Base-by-base conservation (phyloP, 1,140 invertebrate species). In the Venustaconcha ellipsiformis region DNA sequence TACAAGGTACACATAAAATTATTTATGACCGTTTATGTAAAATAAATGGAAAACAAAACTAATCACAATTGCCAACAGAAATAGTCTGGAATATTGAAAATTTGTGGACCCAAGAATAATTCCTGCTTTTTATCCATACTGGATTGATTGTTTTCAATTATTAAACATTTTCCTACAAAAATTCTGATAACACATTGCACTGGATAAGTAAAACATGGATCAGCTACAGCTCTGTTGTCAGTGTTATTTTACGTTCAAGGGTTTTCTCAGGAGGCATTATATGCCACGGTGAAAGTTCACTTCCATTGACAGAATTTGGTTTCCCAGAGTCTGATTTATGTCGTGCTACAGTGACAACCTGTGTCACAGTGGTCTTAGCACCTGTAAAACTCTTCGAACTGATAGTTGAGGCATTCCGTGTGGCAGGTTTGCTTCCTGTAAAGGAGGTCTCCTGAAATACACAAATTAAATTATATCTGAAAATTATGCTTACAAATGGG, bases 361-460 rank as follows among this genome's bases (percentile, higher is more conserved):
- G 73, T 37, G 60, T 69, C 15, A 70, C 74, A 55, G 74, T 64
- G 3, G 71, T 71, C 69, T 82, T 82, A n/a, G 73, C 74, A 65
- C 56, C 73, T 48, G 76, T 48, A 17, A 74, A 48, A 48, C 37
- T 48, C 11, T 48, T 70, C 26, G 76, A 78, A 14, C 59, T 58
- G 17, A 67, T 68, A 20, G 69, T 67, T 15, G 78, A 72, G n/a
- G 64, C 63, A 37, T 82, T 82, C 58, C 81, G 71, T 30, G 78
- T 78, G 23, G 75, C 75, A 13, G 72, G 60, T 69, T 78, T 80
- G 30, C 67, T 75, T n/a, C 76, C 76, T n/a, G 75, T 76, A 71
- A 78, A 82, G 12, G 81, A 80, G 1, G 81, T 80, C 58, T 82
- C 80, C 80, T 82, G 71, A 56, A 80, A 78, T 26, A 66, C 20